Percentiles rank a stretch among this genome's conserved stretches.
Evolutionary conservation across 1,140 invertebrate species (phyloP).

Genomic region (Diplogasteroides magnus): DNA sequence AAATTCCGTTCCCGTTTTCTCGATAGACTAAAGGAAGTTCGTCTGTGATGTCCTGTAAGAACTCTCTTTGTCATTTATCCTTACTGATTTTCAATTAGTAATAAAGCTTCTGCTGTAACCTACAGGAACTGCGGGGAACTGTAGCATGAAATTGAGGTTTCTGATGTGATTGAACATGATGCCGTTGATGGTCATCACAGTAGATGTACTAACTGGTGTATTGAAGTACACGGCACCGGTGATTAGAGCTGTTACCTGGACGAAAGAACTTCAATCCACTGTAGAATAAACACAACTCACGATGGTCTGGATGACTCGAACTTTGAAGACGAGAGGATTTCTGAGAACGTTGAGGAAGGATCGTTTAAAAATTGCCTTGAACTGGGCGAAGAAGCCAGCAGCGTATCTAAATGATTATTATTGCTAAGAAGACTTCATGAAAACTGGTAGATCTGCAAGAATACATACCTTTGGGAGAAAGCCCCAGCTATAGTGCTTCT

Average conservation of each 20-base stretch:
- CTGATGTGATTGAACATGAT: slow-evolving; percentile 72
- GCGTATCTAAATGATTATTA: slow-evolving; percentile 17
- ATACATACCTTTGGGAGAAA: not conserved
- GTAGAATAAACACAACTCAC: slow-evolving; percentile 22
- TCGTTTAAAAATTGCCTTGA: slow-evolving; percentile 79
- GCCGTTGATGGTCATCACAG: slow-evolving; percentile 90
- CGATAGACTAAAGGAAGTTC: slow-evolving; percentile 85
- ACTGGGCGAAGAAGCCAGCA: slow-evolving; percentile 63
- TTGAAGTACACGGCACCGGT: slow-evolving; percentile 83
- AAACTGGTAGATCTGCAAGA: too few relatives aligned
- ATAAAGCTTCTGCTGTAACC: too few relatives aligned
- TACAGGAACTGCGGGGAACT: slow-evolving; percentile 58
- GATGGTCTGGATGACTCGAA: slow-evolving; percentile 72
- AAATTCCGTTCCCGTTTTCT: slow-evolving; percentile 84
- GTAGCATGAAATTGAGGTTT: slow-evolving; percentile 61
- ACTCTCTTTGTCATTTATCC: too few relatives aligned
- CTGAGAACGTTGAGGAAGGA: slow-evolving; percentile 79
- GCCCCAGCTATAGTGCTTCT: not conserved
- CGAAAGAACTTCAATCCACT: slow-evolving; percentile 3
- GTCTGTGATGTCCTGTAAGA: slow-evolving; percentile 76
- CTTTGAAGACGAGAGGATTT: slow-evolving; percentile 81
- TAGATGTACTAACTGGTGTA: slow-evolving; percentile 75
- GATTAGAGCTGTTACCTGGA: slow-evolving; percentile 37
- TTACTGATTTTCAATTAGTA: too few relatives aligned
- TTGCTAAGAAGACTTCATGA: too few relatives aligned